These are phyloP conservation scores for Agapornis canus DNA, from an alignment of 2,797 vertebrate genomes.

Conservation along the genomic window DNA sequence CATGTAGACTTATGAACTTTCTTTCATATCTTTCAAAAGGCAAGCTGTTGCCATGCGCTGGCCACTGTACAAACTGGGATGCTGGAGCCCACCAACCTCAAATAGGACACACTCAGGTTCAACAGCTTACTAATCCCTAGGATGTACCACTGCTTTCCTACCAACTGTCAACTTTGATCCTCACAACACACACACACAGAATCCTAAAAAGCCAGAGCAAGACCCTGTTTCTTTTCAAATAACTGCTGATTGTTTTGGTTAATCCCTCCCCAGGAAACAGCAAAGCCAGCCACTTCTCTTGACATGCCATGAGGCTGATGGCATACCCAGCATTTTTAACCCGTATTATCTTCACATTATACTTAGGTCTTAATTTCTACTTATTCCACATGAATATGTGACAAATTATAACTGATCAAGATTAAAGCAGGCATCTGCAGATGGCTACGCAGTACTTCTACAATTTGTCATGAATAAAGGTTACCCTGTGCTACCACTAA, in stretches of 20 bases:
- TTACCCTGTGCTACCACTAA: neutral
- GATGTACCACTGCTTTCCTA: neutral
- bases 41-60: neutral
- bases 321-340: neutral
- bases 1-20: neutral
- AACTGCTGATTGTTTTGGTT: neutral
- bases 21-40: neutral
- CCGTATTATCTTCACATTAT: neutral
- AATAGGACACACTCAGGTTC: neutral
- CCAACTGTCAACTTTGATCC: neutral
- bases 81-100: neutral
- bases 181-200: neutral
- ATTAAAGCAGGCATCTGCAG: neutral
- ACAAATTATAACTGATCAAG: neutral
- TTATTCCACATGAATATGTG: neutral
- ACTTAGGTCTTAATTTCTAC: neutral
- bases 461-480: neutral
- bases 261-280: neutral
- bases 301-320: fast-evolving
- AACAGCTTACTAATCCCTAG: neutral
- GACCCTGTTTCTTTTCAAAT: neutral
- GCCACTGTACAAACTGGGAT: neutral
- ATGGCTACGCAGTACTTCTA: neutral
- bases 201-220: neutral
- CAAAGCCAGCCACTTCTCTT: neutral